A percentile compares a stretch with the other conserved stretches of the same genome.
Evolutionary conservation across 2,888 invertebrate genomes (phyloP).

Genomic region (Abrostola triplasia): DNA sequence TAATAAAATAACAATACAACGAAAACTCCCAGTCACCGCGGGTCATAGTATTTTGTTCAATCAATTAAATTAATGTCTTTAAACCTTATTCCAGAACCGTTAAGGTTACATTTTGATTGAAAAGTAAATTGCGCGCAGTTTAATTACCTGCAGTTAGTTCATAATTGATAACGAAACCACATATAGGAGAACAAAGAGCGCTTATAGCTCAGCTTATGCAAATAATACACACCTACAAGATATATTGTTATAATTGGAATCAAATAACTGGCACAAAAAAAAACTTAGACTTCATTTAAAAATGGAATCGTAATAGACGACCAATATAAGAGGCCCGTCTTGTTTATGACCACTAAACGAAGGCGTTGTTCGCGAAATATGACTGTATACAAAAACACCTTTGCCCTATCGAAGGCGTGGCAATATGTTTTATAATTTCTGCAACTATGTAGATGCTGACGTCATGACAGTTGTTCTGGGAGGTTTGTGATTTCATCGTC

Average conservation of each 20-base stretch:
- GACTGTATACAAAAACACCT: background rate
- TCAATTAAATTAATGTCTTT: slow-evolving; percentile 1
- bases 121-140: slow-evolving; percentile 7
- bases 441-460: background rate
- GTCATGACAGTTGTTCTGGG: background rate
- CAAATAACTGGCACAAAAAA: background rate
- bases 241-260: background rate
- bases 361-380: background rate
- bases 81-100: slow-evolving; percentile 10
- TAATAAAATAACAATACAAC: slow-evolving; percentile 21
- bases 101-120: slow-evolving; percentile 17
- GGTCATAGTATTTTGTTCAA: slow-evolving; percentile 15
- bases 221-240: background rate
- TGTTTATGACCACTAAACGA: background rate
- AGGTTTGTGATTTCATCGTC: slow-evolving; percentile 16
- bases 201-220: background rate
- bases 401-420: slow-evolving; percentile 1
- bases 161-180: slow-evolving; percentile 16
- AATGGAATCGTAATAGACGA: no score
- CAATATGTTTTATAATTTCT: background rate
- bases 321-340: no score
- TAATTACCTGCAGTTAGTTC: slow-evolving; percentile 14
- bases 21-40: slow-evolving; percentile 21
- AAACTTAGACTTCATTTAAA: no score
- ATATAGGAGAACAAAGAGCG: slow-evolving; percentile 9